Base-by-base conservation (phyloP, 2,888 invertebrate genomes). In the Melinaea menophilus region DNA sequence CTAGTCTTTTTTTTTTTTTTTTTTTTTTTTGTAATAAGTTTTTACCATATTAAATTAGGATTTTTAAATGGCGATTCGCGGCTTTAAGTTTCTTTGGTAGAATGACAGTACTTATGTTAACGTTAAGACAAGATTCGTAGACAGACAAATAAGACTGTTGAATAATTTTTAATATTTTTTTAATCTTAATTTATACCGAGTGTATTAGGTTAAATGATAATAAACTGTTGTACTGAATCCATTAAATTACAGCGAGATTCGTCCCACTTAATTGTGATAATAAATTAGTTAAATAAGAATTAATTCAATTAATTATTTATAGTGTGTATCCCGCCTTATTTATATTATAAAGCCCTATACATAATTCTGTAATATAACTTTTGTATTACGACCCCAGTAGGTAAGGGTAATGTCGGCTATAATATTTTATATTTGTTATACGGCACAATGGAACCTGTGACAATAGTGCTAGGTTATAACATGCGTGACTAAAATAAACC, bases 211-310 rank as follows among this genome's bases (percentile, higher is more conserved):
- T 9, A 35, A 55, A 55, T 62, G 31, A 35, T 58, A 37, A 66
- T 62, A 55, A 62, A 67, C 58, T 58, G 37, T 35, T 59, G n/a
- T 56, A 34, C 59, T 60, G 58, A 61, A 66, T 58, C 55, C 56
- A 58, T 58, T 54, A 56, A 66, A 54, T 62, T 56, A 51, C 12
- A 58, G 48, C 56, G 58, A 58, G 55, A 60, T 64, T 58, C 46
- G 61, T 63, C 58, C 64, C 13, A 56, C 58, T 66, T 62, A 66
- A 68, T 68, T 68, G 66, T 41, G 51, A 61, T 64, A 59, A 64
- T 59, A 55, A 62, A 58, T 62, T 64, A 58, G 34, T 62, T 57
- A 57, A 55, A 45, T 34, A 55, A 58, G 59, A 56, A 45, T 55
- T 58, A 58, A 55, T 22, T 22, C 22, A 22, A 22, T 22, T 22